Evolutionary conservation across 2,888 invertebrate species (phyloP), one percentile per base, ranked within the genome.

Genomic region (Heliconius hortense): DNA sequence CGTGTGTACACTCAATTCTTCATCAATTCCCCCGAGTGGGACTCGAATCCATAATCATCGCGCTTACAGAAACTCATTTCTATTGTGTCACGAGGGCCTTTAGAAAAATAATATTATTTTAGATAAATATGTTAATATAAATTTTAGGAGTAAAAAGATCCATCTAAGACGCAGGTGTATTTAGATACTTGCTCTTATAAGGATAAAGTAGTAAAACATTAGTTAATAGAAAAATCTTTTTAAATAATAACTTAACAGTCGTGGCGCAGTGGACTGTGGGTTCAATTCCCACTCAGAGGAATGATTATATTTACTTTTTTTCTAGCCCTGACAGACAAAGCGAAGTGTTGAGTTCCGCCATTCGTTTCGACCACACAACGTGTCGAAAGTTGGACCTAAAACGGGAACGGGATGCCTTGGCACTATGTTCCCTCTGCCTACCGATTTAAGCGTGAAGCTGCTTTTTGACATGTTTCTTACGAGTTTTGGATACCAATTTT

Each of bases 111-210:
- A 0, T 24, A 13, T 59, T 59, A 59, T 26, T 60, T 60, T 24
- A 26, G 24, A 24, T 26, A 18, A 26, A 60, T 13, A 60, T 26
- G 15, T 15, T 60, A n/a, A 59, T 26, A 60, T 26, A 60, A 2
- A 60, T 26, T 5, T 26, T 60, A 26, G 8, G 66, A 15, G 13
- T 15, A 67, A 67, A 10, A 67, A 28, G n/a, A 67, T 67, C 68
- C 53, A 69, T 69, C 53, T 67, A 28, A 69, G 68, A 15, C 48
- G 53, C 53, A 69, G 68, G 53, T 69, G 68, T 56, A 31, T n/a
- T n/a, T 8, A 31, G 28, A 69, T 28, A 21, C n/a, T 69, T 15
- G 28, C 31, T 53, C 7, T 48, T 31, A 31, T 31, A 53, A 53
- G 31, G 53, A 26, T 69, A 8, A 53, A 53, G 53, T 31, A 53